Evolutionary conservation across 1,140 invertebrate genomes (phyloP), one percentile per base, ranked within the genome.

Genomic region (Lucilia sericata): DNA sequence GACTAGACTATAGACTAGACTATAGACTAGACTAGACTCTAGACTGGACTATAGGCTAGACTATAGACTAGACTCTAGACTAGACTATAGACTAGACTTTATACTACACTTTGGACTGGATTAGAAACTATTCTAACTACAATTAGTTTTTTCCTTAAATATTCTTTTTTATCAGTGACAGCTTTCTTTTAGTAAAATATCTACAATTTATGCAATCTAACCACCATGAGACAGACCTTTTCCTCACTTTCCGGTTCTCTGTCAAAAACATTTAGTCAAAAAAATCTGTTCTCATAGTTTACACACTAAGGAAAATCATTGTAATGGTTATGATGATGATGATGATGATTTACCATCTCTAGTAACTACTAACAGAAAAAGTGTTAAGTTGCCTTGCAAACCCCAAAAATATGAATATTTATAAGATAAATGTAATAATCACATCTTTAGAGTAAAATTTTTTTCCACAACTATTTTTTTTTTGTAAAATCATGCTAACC

Each of bases 361-460:
- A 19, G 1, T n/a, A 17, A 70, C 19, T 55, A 19, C 17, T 25
- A 49, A 81, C 47, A 49, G 9, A 81, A 51, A 81, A 81, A 81
- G 78, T 81, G 78, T 81, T 81, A 81, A 49, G 78, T 81, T 81
- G 17, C 17, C 10, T 70, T 70, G 10, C 65, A 70, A 70, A 70
- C 65, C 17, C 9, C 12, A 81, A 81, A 81, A 70, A 74, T 74
- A 88, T 89, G 88, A 89, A 89, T 89, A 89, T 89, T 89, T 87
- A 89, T 89, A 87, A 87, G 86, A 49, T 74, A 65, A 47, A 78
- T 74, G 36, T 85, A 49, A 80, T 80, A 80, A 80, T 21, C 76
- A 80, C 76, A 76, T 80, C 76, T 80, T 49, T 49, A 49, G 42
- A 60, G 51, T 70, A 10, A 21, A 21, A 7, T 5, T 60, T 10